A percentile compares a stretch with the other conserved stretches of the same genome.
Evolutionary conservation across 2,888 invertebrate species (phyloP).

Genomic region (Diarsia rubi): DNA sequence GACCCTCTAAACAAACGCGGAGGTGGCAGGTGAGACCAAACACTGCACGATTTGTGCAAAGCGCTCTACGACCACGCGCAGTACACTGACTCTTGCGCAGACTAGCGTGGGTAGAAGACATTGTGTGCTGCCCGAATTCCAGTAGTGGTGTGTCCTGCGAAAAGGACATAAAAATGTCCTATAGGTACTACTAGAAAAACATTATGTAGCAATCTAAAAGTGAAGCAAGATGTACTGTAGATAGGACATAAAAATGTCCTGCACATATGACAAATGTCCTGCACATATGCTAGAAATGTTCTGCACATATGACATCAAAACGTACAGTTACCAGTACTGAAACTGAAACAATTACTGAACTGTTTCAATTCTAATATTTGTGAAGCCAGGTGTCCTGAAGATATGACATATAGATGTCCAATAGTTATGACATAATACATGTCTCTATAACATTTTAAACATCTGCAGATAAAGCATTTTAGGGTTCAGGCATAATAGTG

Average conservation of each 20-base stretch:
- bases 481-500: neutral
- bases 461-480: neutral
- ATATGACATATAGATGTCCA: neutral
- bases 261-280: neutral
- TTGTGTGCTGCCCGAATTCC: conserved; percentile 26
- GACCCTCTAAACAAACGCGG: conserved; percentile 86
- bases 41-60: conserved; percentile 88
- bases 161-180: neutral
- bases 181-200: neutral
- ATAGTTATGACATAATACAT: neutral
- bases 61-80: conserved; percentile 83
- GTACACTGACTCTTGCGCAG: conserved; percentile 59
- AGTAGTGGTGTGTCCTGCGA: neutral
- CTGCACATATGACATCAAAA: neutral
- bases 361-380: neutral
- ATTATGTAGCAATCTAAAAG: neutral
- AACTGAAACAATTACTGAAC: too few relatives aligned
- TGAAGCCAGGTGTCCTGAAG: neutral
- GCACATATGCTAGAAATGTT: neutral
- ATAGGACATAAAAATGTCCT: neutral
- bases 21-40: conserved; percentile 87
- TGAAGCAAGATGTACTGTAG: neutral
- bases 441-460: neutral
- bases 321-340: neutral
- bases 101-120: conserved; percentile 37